Conservation (phyloP, 2,888 invertebrate species). For the Eudasyphora cyanicolor region DNA sequence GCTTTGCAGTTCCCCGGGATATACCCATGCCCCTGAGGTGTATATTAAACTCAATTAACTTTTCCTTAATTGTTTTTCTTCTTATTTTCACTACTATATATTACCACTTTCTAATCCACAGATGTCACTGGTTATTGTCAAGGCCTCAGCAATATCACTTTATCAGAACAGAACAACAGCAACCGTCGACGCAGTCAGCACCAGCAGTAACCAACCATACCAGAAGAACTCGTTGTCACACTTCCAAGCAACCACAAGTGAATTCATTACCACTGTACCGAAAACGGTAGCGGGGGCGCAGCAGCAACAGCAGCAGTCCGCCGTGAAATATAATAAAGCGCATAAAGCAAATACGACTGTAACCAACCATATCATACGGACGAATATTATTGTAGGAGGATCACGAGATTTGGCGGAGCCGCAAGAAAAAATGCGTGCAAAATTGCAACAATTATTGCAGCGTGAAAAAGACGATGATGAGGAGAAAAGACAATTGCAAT, state of each 20-base stretch:
- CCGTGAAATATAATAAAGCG: conserved; percentile 22
- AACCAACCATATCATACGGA: conserved; percentile 65
- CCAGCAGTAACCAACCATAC: conserved; percentile 27
- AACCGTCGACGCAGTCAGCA: conserved; percentile 50
- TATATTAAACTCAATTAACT: not conserved
- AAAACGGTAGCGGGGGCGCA: no score
- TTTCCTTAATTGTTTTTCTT: not conserved
- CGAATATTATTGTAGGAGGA: conserved; percentile 58
- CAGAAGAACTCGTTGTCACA: conserved; percentile 44
- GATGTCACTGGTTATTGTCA: conserved; percentile 78
- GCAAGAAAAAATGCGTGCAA: conserved; percentile 75
- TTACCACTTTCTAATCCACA: conserved; percentile 62
- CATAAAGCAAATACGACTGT: conserved; percentile 67
- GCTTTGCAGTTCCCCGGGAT: no score
- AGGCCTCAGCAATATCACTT: conserved; percentile 75
- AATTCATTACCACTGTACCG: conserved; percentile 58
- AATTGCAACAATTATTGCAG: conserved; percentile 73
- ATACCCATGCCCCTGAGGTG: no score
- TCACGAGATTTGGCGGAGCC: conserved; percentile 45
- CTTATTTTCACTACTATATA: not conserved
- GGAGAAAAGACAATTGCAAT: conserved; percentile 57
- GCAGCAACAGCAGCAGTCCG: no score
- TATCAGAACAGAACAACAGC: conserved; percentile 71
- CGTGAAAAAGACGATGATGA: conserved; percentile 66
- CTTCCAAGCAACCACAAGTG: conserved; percentile 60